A percentile compares a stretch with the other conserved stretches of the same genome.
phyloP scores from a whole-genome alignment of 2,888 invertebrate species.

The Tachina lurida region DNA sequence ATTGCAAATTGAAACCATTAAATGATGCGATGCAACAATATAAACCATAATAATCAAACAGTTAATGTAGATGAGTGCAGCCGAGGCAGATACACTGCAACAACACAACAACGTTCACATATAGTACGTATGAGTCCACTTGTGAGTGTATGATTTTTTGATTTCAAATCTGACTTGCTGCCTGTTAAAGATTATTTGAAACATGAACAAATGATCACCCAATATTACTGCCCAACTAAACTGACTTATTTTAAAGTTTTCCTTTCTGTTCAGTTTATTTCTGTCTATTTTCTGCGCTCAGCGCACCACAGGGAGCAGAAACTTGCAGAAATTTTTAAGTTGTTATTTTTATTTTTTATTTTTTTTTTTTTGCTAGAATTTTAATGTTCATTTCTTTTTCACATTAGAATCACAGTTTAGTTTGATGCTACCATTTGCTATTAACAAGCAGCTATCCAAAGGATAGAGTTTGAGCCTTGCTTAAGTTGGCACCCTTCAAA shows the following conservation, averaged over 20 bases:
- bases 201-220: constrained; percentile 61
- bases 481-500: constrained; percentile 68
- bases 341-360: constrained; percentile 16
- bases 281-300: constrained; percentile 45
- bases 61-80: constrained; percentile 30
- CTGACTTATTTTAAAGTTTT: constrained; percentile 34
- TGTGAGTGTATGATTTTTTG: constrained; percentile 36
- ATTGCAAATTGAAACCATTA: constrained; percentile 67
- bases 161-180: constrained; percentile 32
- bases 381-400: constrained; percentile 27
- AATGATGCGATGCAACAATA: constrained; percentile 55
- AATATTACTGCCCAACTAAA: constrained; percentile 46
- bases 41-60: constrained; percentile 48
- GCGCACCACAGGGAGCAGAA: constrained; percentile 63
- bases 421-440: constrained; percentile 66
- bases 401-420: constrained; percentile 64
- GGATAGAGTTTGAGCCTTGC: constrained; percentile 38
- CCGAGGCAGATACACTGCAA: neutral
- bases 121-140: constrained; percentile 28
- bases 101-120: constrained; percentile 7
- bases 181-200: constrained; percentile 58
- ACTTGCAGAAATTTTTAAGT: constrained; percentile 51
- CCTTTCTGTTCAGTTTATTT: constrained; percentile 23
- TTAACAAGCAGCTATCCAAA: constrained; percentile 60
- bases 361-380: constrained; percentile 35